A percentile compares a stretch with the other conserved stretches of the same genome.
phyloP scores from a whole-genome alignment of 2,113 vertebrate genomes.

The Spilogale gracilis region DNA sequence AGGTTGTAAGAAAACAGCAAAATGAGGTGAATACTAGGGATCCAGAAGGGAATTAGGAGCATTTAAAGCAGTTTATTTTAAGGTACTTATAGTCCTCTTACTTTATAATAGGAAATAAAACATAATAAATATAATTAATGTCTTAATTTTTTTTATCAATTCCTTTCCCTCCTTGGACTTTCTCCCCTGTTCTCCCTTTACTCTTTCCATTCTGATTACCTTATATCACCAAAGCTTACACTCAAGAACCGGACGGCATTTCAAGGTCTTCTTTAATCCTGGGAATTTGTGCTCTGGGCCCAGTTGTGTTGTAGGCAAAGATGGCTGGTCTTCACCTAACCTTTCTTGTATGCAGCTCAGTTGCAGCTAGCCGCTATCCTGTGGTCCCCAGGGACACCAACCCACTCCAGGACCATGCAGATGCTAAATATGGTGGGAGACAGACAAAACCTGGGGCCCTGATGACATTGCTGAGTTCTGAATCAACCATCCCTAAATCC shows the following conservation, averaged over 20 bases:
- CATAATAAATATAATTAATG: not conserved
- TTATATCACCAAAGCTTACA: not conserved
- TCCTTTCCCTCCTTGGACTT: not conserved
- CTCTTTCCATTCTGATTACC: not conserved
- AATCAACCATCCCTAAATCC: not conserved
- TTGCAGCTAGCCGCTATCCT: not conserved
- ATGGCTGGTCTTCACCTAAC: not conserved
- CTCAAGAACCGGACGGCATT: not conserved
- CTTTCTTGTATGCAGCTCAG: not conserved
- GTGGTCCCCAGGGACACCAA: not conserved
- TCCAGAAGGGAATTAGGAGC: not conserved
- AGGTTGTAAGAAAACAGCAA: not conserved
- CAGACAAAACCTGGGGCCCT: not conserved
- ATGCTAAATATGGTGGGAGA: not conserved
- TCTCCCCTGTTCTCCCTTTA: not conserved
- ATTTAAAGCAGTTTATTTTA: constrained; percentile 1
- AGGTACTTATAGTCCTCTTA: not conserved
- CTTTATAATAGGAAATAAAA: constrained; percentile 10
- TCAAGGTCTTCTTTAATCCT: not conserved
- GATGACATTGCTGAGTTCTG: not conserved
- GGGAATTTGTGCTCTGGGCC: not conserved
- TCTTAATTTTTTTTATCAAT: not conserved
- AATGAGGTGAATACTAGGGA: not conserved
- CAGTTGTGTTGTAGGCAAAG: not conserved
- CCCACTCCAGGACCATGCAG: not conserved